A percentile compares a stretch with the other conserved stretches of the same genome.
Conservation (phyloP, 2,113 vertebrate genomes). For the Tragelaphus scriptus region DNA sequence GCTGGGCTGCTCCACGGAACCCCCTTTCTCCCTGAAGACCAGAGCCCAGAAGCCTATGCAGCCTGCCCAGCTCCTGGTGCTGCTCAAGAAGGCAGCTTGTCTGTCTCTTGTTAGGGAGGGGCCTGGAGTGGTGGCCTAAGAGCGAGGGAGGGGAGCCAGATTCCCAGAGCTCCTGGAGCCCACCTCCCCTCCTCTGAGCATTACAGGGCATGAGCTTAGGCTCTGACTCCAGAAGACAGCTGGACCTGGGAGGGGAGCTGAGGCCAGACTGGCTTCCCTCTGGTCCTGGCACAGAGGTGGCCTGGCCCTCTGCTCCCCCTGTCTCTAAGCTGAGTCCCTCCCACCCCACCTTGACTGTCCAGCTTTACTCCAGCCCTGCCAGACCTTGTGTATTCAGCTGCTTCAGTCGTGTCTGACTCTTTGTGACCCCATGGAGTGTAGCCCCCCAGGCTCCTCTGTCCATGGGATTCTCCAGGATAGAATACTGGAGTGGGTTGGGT, state of each 20-base stretch:
- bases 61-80: neutral
- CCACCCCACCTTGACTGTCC: no score
- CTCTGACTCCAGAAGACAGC: neutral
- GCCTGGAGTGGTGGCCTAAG: neutral
- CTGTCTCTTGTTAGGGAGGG: neutral
- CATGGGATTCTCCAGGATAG: neutral
- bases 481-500: neutral
- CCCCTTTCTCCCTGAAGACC: neutral
- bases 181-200: neutral
- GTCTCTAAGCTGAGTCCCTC: neutral
- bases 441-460: neutral
- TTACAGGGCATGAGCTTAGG: neutral
- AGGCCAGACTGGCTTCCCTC: neutral
- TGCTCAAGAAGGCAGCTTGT: rapidly evolving
- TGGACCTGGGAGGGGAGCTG: neutral
- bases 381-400: neutral
- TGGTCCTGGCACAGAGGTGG: neutral
- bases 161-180: neutral
- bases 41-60: neutral
- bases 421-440: neutral
- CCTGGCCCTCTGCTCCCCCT: neutral
- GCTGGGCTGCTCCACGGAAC: neutral
- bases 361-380: neutral
- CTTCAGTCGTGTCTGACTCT: neutral
- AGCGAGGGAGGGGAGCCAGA: neutral